Conservation (phyloP, 2,888 invertebrate genomes). For the Aethes cnicana region DNA sequence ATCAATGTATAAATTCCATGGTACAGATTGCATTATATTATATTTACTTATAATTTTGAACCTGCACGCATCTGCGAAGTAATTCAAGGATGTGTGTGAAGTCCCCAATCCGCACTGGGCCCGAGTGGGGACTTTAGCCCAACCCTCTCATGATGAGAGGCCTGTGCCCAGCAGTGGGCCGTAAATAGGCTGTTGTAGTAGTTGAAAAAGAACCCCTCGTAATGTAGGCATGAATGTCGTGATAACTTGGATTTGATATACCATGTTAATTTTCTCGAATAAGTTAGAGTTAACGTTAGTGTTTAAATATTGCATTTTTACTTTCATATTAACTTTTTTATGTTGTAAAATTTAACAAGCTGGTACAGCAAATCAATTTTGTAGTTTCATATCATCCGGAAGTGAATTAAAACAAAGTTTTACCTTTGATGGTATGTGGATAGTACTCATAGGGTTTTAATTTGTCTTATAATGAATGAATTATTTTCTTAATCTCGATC, state of each 20-base stretch:
- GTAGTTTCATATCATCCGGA: slow-evolving; percentile 19
- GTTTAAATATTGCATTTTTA: slow-evolving; percentile 41
- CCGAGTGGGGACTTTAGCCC: too few relatives aligned
- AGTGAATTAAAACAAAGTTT: slow-evolving; percentile 13
- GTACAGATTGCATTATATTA: too few relatives aligned
- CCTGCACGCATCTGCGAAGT: too few relatives aligned
- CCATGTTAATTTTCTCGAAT: slow-evolving; percentile 40
- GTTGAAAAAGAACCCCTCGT: slow-evolving; percentile 22
- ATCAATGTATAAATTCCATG: too few relatives aligned
- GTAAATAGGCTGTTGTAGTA: slow-evolving; percentile 17
- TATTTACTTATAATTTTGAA: too few relatives aligned
- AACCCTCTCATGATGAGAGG: too few relatives aligned
- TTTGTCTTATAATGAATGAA: slow-evolving; percentile 22
- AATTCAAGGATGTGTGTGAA: too few relatives aligned
- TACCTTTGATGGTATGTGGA: not conserved
- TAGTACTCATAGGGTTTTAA: not conserved
- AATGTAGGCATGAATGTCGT: slow-evolving; percentile 33
- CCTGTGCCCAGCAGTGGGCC: slow-evolving; percentile 14
- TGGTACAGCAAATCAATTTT: slow-evolving; percentile 28
- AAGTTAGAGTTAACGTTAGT: slow-evolving; percentile 40
- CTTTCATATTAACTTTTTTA: slow-evolving; percentile 26
- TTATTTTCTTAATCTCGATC: slow-evolving; percentile 26
- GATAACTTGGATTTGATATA: slow-evolving; percentile 53
- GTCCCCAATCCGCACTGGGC: too few relatives aligned
- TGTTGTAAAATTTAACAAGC: slow-evolving; percentile 27